Evolutionary conservation across 1,140 invertebrate species (phyloP).

Genomic region (Dendrolimus kikuchii): DNA sequence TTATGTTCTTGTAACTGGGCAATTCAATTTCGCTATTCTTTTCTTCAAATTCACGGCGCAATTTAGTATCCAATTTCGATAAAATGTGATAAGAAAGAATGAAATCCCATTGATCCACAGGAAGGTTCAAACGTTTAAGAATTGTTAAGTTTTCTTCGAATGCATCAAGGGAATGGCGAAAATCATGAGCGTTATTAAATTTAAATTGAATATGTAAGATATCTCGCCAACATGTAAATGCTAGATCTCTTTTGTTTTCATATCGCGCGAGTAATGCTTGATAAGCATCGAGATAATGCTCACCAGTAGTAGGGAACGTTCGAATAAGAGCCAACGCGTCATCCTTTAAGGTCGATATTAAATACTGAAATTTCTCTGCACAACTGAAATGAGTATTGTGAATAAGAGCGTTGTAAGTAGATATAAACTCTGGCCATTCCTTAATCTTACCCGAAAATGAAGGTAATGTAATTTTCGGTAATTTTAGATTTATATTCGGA

Average conservation of each 20-base stretch:
- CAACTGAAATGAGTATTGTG: no score
- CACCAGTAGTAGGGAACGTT: conserved; percentile 8
- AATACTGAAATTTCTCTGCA: no score
- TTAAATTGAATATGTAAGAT: conserved; percentile 25
- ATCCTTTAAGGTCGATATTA: no score
- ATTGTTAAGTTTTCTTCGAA: conserved; percentile 25
- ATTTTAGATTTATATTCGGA: no score
- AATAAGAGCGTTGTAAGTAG: conserved; percentile 22
- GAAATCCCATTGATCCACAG: conserved; percentile 17
- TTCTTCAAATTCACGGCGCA: conserved; percentile 12
- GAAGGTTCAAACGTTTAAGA: conserved; percentile 18
- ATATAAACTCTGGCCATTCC: conserved; percentile 20
- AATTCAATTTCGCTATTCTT: no score
- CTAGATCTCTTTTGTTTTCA: conserved; percentile 20
- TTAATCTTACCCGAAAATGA: conserved; percentile 20
- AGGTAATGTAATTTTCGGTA: conserved; percentile 13
- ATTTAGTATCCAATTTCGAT: conserved; percentile 10
- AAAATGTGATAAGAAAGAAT: conserved; percentile 17
- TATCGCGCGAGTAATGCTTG: conserved; percentile 11
- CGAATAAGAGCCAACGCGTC: no score
- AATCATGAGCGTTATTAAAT: conserved; percentile 11
- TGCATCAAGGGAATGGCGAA: conserved; percentile 15
- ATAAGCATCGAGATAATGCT: conserved; percentile 19
- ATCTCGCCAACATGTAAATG: conserved; percentile 26
- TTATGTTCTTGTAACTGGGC: no score